Evolutionary conservation across 1,140 invertebrate species (phyloP).

Genomic region (Lasaia peninsularis): DNA sequence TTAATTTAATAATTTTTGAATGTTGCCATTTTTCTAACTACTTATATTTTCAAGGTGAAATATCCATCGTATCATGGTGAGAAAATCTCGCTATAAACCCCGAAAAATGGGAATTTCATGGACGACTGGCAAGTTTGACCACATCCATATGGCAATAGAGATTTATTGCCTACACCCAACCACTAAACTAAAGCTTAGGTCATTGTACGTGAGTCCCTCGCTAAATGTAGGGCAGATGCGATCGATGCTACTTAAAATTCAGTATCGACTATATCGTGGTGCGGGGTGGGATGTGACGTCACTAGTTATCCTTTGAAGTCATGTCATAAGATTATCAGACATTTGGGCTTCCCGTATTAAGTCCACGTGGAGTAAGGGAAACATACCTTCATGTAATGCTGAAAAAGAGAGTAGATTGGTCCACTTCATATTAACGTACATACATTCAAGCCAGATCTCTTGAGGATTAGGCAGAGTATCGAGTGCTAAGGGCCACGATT

Average conservation of each 20-base stretch:
- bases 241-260: constrained; percentile 38
- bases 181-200: constrained; percentile 37
- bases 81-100: neutral
- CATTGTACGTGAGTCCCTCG: constrained; percentile 34
- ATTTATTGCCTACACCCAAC: constrained; percentile 29
- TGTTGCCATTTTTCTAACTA: too few species aligned
- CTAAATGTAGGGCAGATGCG: constrained; percentile 34
- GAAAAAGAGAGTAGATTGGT: too few species aligned
- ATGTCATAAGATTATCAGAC: neutral
- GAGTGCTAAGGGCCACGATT: too few species aligned
- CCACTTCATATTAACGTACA: too few species aligned
- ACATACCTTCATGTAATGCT: too few species aligned
- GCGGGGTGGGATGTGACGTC: constrained; percentile 30
- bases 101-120: neutral
- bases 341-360: too few species aligned
- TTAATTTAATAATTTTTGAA: too few species aligned
- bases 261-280: constrained; percentile 26
- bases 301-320: constrained; percentile 15
- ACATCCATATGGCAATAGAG: neutral
- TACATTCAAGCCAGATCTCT: too few species aligned
- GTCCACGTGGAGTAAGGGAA: too few species aligned
- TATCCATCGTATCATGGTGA: neutral
- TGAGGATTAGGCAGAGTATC: too few species aligned
- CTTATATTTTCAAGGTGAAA: too few species aligned
- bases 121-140: neutral